Evolutionary conservation across 2,113 vertebrate genomes (phyloP).

Genomic region (Neolamprologus tretocephalus): DNA sequence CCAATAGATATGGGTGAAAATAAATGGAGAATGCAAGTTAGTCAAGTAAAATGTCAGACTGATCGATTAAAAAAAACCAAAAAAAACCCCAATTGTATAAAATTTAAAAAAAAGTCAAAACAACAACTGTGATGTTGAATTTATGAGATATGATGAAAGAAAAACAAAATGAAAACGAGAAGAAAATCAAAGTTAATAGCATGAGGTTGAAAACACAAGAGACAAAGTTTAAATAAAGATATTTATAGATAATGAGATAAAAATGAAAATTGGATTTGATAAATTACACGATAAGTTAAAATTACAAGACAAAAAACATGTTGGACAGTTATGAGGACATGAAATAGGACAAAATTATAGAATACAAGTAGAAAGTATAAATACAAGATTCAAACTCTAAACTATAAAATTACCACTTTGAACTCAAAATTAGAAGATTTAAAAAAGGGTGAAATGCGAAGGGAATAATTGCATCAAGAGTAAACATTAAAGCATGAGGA

Average conservation of each 20-base stretch:
- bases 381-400: background rate
- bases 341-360: background rate
- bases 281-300: background rate
- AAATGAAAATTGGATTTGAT: background rate
- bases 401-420: background rate
- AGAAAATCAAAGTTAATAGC: background rate
- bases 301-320: background rate
- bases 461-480: background rate
- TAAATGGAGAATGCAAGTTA: background rate
- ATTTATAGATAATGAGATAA: background rate
- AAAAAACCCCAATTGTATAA: background rate
- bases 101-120: background rate
- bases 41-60: background rate
- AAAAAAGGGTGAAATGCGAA: background rate
- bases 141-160: background rate
- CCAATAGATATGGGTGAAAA: background rate
- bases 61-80: background rate
- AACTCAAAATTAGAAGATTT: background rate
- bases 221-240: background rate
- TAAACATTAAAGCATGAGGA: background rate
- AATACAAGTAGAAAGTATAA: background rate
- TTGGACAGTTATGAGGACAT: background rate
- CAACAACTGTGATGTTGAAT: background rate
- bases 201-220: background rate
- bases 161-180: background rate